phyloP scores from a whole-genome alignment of 2,113 vertebrate genomes.

The Microtus richardsoni region DNA sequence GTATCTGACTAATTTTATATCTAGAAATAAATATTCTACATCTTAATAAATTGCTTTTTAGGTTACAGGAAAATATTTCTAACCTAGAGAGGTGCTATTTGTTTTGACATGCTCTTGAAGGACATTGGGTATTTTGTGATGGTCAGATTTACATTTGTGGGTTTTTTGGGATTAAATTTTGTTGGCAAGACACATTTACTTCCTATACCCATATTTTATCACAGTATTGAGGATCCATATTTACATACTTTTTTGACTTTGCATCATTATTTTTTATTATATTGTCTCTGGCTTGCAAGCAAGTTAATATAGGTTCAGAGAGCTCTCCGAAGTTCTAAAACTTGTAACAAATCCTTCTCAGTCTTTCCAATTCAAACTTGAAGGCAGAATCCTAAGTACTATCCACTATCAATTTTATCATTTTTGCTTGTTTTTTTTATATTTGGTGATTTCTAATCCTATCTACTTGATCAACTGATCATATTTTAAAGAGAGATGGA shows the following conservation, averaged over 20 bases:
- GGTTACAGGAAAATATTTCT: not conserved
- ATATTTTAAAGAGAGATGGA: not conserved
- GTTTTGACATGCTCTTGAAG: not conserved
- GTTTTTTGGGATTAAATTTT: not conserved
- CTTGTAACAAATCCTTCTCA: not conserved
- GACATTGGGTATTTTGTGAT: not conserved
- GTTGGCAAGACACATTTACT: not conserved
- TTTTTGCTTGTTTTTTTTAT: not conserved
- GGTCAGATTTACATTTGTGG: not conserved
- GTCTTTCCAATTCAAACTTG: not conserved
- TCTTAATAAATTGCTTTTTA: not conserved
- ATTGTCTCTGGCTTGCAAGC: not conserved
- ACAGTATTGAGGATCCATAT: not conserved
- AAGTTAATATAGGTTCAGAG: not conserved
- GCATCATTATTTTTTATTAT: not conserved
- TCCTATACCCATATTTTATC: not conserved
- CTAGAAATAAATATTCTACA: not conserved
- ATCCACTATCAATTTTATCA: not conserved
- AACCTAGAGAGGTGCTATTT: not conserved
- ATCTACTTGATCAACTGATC: not conserved
- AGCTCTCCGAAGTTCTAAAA: not conserved
- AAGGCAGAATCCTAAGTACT: not conserved
- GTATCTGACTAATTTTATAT: not conserved
- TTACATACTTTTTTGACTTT: not conserved
- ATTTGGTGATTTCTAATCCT: not conserved